Percentiles rank a stretch among this genome's conserved stretches.
Evolutionary conservation across 2,113 vertebrate genomes (phyloP).

Genomic region (Callithrix jacchus): DNA sequence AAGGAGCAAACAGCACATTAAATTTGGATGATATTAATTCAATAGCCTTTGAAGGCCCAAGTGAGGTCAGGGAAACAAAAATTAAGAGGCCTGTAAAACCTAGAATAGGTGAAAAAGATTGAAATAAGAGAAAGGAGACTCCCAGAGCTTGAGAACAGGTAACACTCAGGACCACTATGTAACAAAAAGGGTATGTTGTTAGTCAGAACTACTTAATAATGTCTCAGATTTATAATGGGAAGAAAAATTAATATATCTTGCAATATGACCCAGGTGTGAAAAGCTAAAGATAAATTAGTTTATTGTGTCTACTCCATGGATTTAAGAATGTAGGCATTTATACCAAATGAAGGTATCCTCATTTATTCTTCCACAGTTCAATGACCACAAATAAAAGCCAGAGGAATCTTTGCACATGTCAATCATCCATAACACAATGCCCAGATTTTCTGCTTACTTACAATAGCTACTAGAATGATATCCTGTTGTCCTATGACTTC

Average conservation of each 20-base stretch:
- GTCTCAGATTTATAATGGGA: not conserved
- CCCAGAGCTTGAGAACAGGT: not conserved
- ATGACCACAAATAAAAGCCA: not conserved
- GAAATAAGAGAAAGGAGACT: constrained; percentile 41
- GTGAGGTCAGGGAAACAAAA: constrained; percentile 10
- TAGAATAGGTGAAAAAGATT: constrained; percentile 39
- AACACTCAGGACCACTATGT: not conserved
- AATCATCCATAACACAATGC: not conserved
- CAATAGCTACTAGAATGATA: not conserved
- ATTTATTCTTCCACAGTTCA: not conserved
- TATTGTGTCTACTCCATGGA: not conserved
- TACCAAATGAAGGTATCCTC: constrained; percentile 4
- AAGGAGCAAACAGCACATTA: constrained; percentile 49
- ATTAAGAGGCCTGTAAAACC: constrained; percentile 18
- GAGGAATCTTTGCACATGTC: not conserved
- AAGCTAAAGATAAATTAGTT: constrained; percentile 50
- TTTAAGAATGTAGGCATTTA: not conserved
- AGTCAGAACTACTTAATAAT: constrained; percentile 37
- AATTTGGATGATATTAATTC: constrained; percentile 60
- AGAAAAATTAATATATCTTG: constrained; percentile 50
- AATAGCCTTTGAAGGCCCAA: constrained; percentile 52
- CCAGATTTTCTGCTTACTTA: not conserved
- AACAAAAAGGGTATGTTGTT: not conserved
- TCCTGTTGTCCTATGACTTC: not conserved
- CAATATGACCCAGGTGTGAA: not conserved